Conservation (phyloP, 2,888 invertebrate species). For the Thymelicus sylvestris region DNA sequence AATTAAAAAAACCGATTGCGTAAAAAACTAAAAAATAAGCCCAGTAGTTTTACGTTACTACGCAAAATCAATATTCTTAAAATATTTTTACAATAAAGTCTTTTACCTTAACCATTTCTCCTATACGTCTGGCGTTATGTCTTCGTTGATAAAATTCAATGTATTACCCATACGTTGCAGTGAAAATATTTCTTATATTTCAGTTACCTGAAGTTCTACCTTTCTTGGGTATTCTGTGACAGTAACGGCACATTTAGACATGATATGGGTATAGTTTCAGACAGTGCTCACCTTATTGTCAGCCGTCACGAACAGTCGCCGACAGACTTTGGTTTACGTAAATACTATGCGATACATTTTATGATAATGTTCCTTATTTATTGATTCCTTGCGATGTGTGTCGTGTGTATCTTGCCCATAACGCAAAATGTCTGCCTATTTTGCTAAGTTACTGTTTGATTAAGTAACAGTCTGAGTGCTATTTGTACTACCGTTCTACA, state of each 20-base stretch:
- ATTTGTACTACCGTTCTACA: no score
- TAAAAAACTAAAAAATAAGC: no score
- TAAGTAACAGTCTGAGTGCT: no score
- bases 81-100: no score
- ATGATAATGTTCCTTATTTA: constrained; percentile 3
- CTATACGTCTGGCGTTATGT: constrained; percentile 7
- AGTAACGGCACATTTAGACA: constrained; percentile 3
- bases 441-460: no score
- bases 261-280: constrained; percentile 13
- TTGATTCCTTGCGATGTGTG: not conserved
- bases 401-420: not conserved
- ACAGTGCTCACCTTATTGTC: constrained; percentile 1
- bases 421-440: no score
- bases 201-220: not conserved
- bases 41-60: no score
- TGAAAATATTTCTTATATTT: constrained; percentile 11
- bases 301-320: constrained; percentile 2
- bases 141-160: constrained; percentile 13
- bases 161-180: not conserved
- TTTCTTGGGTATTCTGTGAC: not conserved
- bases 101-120: no score
- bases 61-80: no score
- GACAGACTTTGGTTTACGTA: constrained; percentile 7
- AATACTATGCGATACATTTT: constrained; percentile 8
- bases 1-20: no score